Evolutionary conservation across 2,888 invertebrate species (phyloP).

Genomic region (Petrolisthes manimaculis): DNA sequence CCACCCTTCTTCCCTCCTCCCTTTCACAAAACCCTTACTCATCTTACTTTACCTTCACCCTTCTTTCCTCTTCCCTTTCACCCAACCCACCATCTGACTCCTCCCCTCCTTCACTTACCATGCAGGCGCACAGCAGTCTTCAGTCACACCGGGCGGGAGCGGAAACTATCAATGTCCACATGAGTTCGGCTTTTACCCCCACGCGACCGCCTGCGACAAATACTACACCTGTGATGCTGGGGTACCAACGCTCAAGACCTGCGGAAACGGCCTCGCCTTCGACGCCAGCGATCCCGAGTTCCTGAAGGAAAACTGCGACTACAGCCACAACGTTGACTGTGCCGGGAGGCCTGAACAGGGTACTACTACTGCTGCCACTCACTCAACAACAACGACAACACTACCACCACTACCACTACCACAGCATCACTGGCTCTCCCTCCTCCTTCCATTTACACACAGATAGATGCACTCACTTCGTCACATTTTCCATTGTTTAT

Average conservation of each 20-base stretch:
- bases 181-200: constrained; percentile 66
- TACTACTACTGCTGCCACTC: constrained; percentile 68
- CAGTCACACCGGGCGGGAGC: constrained; percentile 35
- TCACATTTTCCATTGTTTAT: too few relatives aligned
- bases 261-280: constrained; percentile 93
- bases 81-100: background rate
- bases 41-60: background rate
- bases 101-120: constrained; percentile 3
- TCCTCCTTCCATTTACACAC: background rate
- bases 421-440: constrained; percentile 15
- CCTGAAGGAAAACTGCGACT: constrained; percentile 94
- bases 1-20: background rate
- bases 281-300: constrained; percentile 90
- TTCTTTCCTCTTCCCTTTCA: background rate
- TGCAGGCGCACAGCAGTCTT: constrained; percentile 60
- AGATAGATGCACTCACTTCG: background rate
- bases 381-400: background rate
- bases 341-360: constrained; percentile 88
- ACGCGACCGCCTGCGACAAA: constrained; percentile 80
- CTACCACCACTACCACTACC: background rate
- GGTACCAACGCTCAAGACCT: constrained; percentile 88
- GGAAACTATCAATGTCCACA: constrained; percentile 64
- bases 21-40: background rate
- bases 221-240: constrained; percentile 96
- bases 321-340: constrained; percentile 93